These are phyloP conservation scores for Ctenopoma multispine DNA, from an alignment of 2,797 vertebrate species.

Conservation along the genomic window DNA sequence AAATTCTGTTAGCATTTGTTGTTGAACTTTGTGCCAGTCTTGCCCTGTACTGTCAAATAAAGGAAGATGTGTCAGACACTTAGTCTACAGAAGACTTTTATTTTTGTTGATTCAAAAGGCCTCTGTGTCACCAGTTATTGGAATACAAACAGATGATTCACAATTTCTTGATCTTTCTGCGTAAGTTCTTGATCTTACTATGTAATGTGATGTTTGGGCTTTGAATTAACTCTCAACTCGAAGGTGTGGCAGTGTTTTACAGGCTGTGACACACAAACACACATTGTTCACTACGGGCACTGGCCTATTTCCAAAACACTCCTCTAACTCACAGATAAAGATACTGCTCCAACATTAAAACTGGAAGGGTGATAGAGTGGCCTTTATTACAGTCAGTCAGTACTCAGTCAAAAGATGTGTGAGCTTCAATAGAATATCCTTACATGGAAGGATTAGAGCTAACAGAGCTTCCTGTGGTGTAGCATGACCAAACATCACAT, in stretches of 20 bases:
- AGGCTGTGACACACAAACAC: neutral
- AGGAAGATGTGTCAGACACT: conserved; percentile 30
- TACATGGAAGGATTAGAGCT: no score
- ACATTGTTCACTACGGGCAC: neutral
- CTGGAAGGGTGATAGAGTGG: no score
- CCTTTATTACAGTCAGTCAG: no score
- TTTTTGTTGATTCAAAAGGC: neutral
- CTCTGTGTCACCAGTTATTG: accelerated
- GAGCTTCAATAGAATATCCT: no score
- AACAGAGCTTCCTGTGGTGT: no score
- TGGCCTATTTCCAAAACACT: neutral
- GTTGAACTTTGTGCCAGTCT: conserved; percentile 56
- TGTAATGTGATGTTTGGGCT: neutral
- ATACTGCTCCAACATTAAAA: neutral
- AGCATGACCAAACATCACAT: neutral
- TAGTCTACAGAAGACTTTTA: neutral
- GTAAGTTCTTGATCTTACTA: neutral
- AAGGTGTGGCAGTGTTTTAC: conserved; percentile 17
- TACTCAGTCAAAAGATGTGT: no score
- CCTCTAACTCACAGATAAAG: no score
- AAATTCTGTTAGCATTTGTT: conserved; percentile 41
- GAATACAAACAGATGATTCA: neutral
- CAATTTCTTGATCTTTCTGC: neutral
- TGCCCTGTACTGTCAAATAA: conserved; percentile 64
- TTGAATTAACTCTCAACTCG: neutral